A percentile compares a stretch with the other conserved stretches of the same genome.
Evolutionary conservation across 92 coral and sea anemone genomes (phyloP).

Genomic region (Galaxea fascicularis): DNA sequence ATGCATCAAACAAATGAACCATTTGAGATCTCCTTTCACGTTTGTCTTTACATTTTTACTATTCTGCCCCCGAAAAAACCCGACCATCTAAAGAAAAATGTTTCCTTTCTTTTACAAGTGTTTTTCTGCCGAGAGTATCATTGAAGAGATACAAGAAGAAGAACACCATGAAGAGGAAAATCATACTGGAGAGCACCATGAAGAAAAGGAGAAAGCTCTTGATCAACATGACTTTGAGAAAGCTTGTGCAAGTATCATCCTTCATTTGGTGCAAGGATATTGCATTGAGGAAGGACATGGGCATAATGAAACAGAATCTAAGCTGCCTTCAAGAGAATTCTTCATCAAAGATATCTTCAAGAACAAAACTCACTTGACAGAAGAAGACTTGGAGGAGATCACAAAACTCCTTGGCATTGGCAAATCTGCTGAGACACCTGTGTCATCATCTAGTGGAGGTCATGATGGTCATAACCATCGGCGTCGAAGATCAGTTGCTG

Average conservation of each 20-base stretch:
- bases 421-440: constrained; percentile 3
- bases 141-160: constrained; percentile 46
- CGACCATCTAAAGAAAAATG: not conserved
- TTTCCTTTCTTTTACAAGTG: constrained; percentile 44
- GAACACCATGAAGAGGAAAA: constrained; percentile 14
- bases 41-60: too few relatives aligned
- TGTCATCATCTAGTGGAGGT: not conserved
- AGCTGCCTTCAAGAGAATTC: constrained; percentile 69
- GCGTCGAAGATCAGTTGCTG: constrained; percentile 52
- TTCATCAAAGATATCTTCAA: constrained; percentile 71
- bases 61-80: too few relatives aligned
- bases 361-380: constrained; percentile 49
- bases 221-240: constrained; percentile 79
- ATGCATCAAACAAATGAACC: too few relatives aligned
- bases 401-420: constrained; percentile 68
- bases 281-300: constrained; percentile 73
- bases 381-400: constrained; percentile 64
- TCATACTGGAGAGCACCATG: constrained; percentile 39
- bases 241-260: constrained; percentile 80
- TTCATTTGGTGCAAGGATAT: constrained; percentile 76
- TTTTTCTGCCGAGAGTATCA: constrained; percentile 60
- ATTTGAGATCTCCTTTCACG: too few relatives aligned
- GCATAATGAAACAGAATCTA: constrained; percentile 30
- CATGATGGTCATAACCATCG: constrained; percentile 60
- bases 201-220: constrained; percentile 38